Percentiles rank a stretch among this genome's conserved stretches.
phyloP scores from a whole-genome alignment of 1,140 invertebrate species.

The Heliconius congener region DNA sequence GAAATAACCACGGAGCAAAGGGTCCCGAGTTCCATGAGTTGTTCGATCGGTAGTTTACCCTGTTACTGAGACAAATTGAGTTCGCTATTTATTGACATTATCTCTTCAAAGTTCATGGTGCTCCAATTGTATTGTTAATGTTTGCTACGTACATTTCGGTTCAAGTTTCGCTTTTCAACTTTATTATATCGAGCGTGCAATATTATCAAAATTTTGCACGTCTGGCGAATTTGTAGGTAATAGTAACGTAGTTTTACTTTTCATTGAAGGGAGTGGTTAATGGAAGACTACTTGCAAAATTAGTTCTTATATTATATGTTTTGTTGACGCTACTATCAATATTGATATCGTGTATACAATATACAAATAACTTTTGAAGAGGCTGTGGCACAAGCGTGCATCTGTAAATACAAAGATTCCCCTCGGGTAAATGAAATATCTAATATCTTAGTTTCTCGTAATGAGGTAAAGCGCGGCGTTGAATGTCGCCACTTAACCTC shows the following conservation, averaged over 20 bases:
- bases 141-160: constrained; percentile 16
- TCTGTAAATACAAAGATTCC: too few relatives aligned
- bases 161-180: background rate
- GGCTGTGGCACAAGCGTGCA: too few relatives aligned
- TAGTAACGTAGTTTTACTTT: background rate
- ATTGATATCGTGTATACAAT: too few relatives aligned
- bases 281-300: too few relatives aligned
- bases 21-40: background rate
- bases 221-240: background rate
- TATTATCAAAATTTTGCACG: background rate
- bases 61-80: constrained; percentile 34
- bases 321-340: too few relatives aligned
- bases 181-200: background rate
- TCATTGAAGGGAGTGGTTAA: background rate
- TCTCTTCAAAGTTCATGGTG: background rate
- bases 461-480: too few relatives aligned
- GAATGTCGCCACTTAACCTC: too few relatives aligned
- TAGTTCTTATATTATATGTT: too few relatives aligned
- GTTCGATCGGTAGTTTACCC: constrained; percentile 9
- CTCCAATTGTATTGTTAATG: constrained; percentile 9
- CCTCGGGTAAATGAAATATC: too few relatives aligned
- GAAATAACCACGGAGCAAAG: background rate
- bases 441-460: too few relatives aligned
- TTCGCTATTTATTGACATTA: constrained; percentile 33
- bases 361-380: too few relatives aligned